Conservation (phyloP, 1,140 invertebrate genomes). For the Diabrotica virgifera region DNA sequence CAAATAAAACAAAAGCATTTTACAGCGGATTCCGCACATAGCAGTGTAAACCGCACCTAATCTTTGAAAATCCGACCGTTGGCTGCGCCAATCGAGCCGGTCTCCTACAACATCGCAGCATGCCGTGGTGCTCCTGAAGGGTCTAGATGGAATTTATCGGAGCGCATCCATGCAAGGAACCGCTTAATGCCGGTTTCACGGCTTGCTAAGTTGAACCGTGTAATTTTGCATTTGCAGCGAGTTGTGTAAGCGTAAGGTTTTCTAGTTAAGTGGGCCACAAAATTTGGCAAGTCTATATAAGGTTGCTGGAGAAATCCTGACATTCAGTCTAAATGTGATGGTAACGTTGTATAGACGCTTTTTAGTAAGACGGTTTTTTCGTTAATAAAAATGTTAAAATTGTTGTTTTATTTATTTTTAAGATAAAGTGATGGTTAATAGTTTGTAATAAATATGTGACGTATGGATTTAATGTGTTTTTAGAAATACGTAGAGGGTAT, state of each 20-base stretch:
- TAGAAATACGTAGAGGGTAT: too few relatives aligned
- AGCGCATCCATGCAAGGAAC: conserved; percentile 45
- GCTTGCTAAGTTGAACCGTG: conserved; percentile 46
- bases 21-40: too few relatives aligned
- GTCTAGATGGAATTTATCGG: conserved; percentile 10
- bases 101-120: background rate
- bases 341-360: background rate
- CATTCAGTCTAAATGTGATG: conserved; percentile 14
- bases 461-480: too few relatives aligned
- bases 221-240: conserved; percentile 47
- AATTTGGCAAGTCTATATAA: conserved; percentile 48
- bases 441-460: too few relatives aligned
- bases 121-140: background rate
- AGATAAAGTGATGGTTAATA: too few relatives aligned
- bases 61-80: too few relatives aligned
- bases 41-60: too few relatives aligned
- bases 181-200: conserved; percentile 47
- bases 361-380: background rate
- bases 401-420: too few relatives aligned
- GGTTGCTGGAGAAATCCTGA: conserved; percentile 25
- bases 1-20: too few relatives aligned
- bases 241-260: conserved; percentile 42
- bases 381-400: background rate
- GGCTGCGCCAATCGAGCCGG: too few relatives aligned
- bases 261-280: conserved; percentile 49